Percentiles rank a stretch among this genome's conserved stretches.
Conservation (phyloP, 2,797 vertebrate genomes). For the Sorex maritimensis region DNA sequence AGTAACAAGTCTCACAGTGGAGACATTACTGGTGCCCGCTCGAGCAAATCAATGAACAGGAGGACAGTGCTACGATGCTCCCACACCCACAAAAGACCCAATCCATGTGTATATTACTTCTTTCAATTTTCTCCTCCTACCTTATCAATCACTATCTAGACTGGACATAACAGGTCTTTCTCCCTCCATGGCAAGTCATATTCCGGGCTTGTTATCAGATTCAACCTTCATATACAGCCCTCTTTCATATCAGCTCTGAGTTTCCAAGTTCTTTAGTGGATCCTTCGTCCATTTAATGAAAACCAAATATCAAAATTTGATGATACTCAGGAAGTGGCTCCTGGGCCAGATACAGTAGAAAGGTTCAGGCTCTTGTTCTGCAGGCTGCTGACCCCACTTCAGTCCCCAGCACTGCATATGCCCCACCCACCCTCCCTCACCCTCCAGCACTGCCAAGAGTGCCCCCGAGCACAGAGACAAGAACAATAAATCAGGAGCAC, state of each 20-base stretch:
- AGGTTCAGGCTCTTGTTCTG: too few relatives aligned
- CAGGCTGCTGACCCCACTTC: too few relatives aligned
- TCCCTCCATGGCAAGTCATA: neutral
- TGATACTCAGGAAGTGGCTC: neutral
- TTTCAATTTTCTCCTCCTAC: constrained; percentile 18
- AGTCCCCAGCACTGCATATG: too few relatives aligned
- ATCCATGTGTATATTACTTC: neutral
- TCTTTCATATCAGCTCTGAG: neutral
- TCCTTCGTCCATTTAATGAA: constrained; percentile 9
- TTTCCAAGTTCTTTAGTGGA: neutral
- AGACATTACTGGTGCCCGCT: too few relatives aligned
- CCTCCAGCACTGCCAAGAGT: too few relatives aligned
- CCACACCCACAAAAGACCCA: neutral
- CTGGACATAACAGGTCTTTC: neutral
- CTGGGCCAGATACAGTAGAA: neutral
- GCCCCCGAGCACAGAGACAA: too few relatives aligned
- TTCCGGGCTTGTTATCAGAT: neutral
- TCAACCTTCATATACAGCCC: neutral
- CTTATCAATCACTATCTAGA: neutral
- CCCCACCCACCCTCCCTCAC: too few relatives aligned
- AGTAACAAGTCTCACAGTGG: too few relatives aligned
- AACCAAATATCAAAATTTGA: neutral
- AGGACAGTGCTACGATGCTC: too few relatives aligned
- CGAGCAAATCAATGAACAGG: too few relatives aligned
- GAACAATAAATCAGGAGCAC: too few relatives aligned